Percentiles rank a stretch among this genome's conserved stretches.
These are phyloP conservation scores for Ruditapes philippinarum DNA, from an alignment of 1,140 invertebrate genomes.

Conservation along the genomic window DNA sequence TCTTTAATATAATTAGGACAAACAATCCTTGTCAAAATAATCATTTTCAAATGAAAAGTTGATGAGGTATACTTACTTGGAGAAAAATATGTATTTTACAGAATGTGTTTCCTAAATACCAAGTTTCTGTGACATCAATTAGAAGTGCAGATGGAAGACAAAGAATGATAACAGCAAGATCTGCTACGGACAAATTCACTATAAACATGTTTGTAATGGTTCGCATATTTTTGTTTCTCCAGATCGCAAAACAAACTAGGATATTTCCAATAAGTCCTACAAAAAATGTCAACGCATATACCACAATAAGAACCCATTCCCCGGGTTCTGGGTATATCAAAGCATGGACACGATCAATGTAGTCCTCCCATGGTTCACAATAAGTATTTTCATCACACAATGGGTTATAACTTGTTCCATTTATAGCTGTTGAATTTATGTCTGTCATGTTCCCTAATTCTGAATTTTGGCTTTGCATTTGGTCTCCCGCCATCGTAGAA, in stretches of 20 bases:
- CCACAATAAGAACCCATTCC: constrained; percentile 69
- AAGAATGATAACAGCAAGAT: constrained; percentile 95
- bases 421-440: neutral
- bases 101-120: constrained; percentile 93
- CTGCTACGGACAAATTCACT: constrained; percentile 95
- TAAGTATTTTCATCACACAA: constrained; percentile 5
- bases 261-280: constrained; percentile 94
- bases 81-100: constrained; percentile 95
- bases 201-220: constrained; percentile 97
- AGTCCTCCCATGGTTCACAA: constrained; percentile 37
- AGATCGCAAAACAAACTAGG: constrained; percentile 94
- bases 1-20: too few relatives aligned
- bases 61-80: constrained; percentile 92
- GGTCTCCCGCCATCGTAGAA: too few relatives aligned
- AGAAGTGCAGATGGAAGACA: constrained; percentile 94
- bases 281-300: constrained; percentile 91
- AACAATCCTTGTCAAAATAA: too few relatives aligned
- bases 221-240: constrained; percentile 93
- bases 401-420: neutral
- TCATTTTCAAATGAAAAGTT: too few relatives aligned
- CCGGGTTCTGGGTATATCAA: constrained; percentile 37
- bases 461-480: too few relatives aligned
- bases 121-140: constrained; percentile 94
- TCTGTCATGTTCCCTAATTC: neutral
- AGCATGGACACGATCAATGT: constrained; percentile 33